Conservation (phyloP, 1,140 invertebrate species). For the Solenopsis fugax region DNA sequence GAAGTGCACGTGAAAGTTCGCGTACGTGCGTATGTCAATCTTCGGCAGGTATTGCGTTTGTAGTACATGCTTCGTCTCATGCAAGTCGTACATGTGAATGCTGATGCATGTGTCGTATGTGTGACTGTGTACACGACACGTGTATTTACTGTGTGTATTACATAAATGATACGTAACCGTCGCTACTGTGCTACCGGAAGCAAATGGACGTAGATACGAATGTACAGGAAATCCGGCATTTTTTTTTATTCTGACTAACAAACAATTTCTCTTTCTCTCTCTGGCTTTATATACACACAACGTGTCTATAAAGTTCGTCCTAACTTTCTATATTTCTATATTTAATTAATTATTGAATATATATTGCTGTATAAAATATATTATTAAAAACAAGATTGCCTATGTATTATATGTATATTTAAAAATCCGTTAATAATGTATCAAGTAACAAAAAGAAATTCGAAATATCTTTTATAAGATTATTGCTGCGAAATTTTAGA, state of each 20-base stretch:
- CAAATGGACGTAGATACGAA: not conserved
- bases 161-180: not conserved
- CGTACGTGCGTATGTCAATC: not conserved
- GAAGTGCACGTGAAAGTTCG: not conserved
- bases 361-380: not conserved
- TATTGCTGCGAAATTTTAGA: not conserved
- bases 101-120: not conserved
- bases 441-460: not conserved
- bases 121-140: not conserved
- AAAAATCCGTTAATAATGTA: not conserved
- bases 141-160: slow-evolving; percentile 11
- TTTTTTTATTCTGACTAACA: not conserved
- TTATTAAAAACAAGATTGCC: not conserved
- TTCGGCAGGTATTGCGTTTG: slow-evolving; percentile 17
- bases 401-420: not conserved
- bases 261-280: not conserved
- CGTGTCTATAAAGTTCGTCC: too few relatives aligned
- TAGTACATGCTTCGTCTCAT: not conserved
- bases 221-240: slow-evolving; percentile 6
- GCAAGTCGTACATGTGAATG: slow-evolving; percentile 3
- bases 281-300: not conserved
- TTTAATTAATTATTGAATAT: slow-evolving; percentile 1
- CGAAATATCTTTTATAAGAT: not conserved
- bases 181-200: not conserved
- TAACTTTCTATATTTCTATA: too few relatives aligned